These are phyloP conservation scores for Calephelis virginiensis DNA, from an alignment of 1,140 invertebrate genomes.

Conservation along the genomic window DNA sequence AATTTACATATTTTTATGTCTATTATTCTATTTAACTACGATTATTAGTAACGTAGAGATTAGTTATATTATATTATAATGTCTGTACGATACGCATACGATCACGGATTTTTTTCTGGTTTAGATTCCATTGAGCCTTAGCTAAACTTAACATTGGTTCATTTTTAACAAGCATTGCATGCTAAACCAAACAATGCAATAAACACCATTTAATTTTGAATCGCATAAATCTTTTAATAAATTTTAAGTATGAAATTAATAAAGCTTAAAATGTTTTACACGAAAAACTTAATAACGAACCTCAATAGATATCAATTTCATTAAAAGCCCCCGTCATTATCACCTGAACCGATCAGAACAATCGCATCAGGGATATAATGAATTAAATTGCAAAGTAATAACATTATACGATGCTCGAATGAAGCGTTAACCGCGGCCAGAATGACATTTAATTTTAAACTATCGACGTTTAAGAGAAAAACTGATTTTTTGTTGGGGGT, in stretches of 20 bases:
- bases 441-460: conserved; percentile 75
- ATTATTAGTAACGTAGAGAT: no score
- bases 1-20: no score
- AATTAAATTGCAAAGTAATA: conserved; percentile 72
- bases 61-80: no score
- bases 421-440: conserved; percentile 67
- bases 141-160: no score
- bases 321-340: conserved; percentile 66
- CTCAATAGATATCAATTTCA: conserved; percentile 65
- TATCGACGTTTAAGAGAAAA: conserved; percentile 64
- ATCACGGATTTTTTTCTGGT: no score
- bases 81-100: no score
- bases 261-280: conserved; percentile 22
- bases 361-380: conserved; percentile 62
- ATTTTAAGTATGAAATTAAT: conserved; percentile 5
- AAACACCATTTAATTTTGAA: no score
- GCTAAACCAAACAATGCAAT: no score
- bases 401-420: conserved; percentile 67
- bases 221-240: not conserved
- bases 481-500: conserved; percentile 62
- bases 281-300: conserved; percentile 28
- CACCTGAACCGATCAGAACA: conserved; percentile 55
- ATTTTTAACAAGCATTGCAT: no score
- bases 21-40: no score
- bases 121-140: no score